Evolutionary conservation across 2,797 vertebrate genomes (phyloP).

Genomic region (Sphenopsis melanotis): DNA sequence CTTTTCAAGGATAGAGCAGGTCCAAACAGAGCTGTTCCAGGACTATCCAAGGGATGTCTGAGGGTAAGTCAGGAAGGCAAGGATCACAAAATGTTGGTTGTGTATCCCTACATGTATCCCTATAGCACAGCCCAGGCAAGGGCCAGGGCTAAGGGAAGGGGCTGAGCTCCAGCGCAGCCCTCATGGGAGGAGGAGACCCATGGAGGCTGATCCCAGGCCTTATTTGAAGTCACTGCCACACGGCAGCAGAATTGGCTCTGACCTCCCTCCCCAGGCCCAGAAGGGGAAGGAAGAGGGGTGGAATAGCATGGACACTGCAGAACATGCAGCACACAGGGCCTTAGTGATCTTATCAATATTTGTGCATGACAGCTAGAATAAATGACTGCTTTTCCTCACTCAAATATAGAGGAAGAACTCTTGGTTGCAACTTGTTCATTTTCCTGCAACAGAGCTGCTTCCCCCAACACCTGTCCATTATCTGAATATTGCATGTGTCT

Average conservation of each 20-base stretch:
- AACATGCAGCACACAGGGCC: neutral
- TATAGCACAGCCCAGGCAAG: accelerated
- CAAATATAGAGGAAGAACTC: neutral
- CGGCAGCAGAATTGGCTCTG: accelerated
- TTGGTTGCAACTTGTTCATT: neutral
- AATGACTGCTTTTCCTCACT: neutral
- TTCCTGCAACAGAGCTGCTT: neutral
- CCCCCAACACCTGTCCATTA: neutral
- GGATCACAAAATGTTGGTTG: neutral
- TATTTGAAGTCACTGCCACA: neutral
- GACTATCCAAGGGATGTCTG: neutral
- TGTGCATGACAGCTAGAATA: neutral
- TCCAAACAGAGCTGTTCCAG: neutral
- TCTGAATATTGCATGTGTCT: neutral
- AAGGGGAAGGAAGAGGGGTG: neutral
- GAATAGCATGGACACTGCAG: neutral
- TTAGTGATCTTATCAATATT: neutral
- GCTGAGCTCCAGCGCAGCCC: neutral
- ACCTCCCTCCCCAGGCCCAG: accelerated
- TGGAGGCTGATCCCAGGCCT: neutral
- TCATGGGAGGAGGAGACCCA: neutral
- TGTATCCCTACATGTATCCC: accelerated
- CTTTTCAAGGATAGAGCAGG: neutral
- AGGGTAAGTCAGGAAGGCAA: neutral
- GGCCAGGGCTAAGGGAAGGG: neutral